Evolutionary conservation across 2,888 invertebrate species (phyloP).

Genomic region (Plusia festucae): DNA sequence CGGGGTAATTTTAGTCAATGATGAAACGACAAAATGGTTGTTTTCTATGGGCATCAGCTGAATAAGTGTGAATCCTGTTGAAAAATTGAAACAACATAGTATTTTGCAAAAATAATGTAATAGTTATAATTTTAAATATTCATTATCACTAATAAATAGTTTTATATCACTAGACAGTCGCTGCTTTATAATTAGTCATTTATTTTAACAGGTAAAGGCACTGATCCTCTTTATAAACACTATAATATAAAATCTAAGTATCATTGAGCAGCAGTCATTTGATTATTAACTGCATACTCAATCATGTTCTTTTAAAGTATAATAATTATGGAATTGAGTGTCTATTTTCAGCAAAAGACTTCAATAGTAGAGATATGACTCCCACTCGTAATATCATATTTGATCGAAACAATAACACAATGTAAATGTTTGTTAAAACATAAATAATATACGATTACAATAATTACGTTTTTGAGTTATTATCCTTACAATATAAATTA

Average conservation of each 20-base stretch:
- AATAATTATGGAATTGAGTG: slow-evolving; percentile 47
- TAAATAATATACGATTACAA: slow-evolving; percentile 39
- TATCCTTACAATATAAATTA: slow-evolving; percentile 48
- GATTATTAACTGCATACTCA: slow-evolving; percentile 27
- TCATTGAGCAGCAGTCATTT: slow-evolving; percentile 48
- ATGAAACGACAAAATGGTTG: too few relatives aligned
- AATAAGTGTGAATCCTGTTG: too few relatives aligned
- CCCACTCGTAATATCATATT: slow-evolving; percentile 50
- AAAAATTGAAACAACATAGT: slow-evolving; percentile 54
- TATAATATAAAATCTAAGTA: slow-evolving; percentile 53
- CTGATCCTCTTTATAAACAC: slow-evolving; percentile 81
- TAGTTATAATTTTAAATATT: slow-evolving; percentile 81
- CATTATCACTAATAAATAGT: slow-evolving; percentile 79
- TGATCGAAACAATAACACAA: slow-evolving; percentile 40
- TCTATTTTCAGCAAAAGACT: slow-evolving; percentile 48
- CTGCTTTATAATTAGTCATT: slow-evolving; percentile 75
- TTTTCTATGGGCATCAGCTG: too few relatives aligned
- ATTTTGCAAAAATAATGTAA: slow-evolving; percentile 87
- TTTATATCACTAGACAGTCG: slow-evolving; percentile 84
- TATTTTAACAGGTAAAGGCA: slow-evolving; percentile 83
- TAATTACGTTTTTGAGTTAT: slow-evolving; percentile 47
- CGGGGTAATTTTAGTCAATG: too few relatives aligned
- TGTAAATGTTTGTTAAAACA: slow-evolving; percentile 39
- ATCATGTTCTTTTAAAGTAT: slow-evolving; percentile 24
- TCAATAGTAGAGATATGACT: slow-evolving; percentile 42